Conservation (phyloP, 2,888 invertebrate genomes). For the Halictus quadricinctus region DNA sequence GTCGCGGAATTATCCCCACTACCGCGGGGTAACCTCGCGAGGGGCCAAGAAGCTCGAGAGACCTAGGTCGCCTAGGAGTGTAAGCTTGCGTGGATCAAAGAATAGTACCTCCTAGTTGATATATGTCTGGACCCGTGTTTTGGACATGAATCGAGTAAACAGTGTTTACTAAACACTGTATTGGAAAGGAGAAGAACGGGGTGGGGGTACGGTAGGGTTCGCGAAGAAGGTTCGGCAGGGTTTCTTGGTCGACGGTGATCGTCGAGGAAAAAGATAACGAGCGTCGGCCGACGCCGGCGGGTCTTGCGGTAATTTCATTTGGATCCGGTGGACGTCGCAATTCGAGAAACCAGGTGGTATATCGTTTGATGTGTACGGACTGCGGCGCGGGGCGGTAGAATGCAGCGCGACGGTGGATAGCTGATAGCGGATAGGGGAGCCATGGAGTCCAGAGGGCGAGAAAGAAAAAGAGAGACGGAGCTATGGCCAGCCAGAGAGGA, state of each 20-base stretch:
- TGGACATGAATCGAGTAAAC: too few species aligned
- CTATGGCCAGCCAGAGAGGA: background rate
- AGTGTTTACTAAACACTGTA: too few species aligned
- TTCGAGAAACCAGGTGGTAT: conserved; percentile 65
- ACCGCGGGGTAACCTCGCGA: too few species aligned
- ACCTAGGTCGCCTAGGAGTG: too few species aligned
- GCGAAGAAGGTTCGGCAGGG: background rate
- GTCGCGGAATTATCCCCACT: too few species aligned
- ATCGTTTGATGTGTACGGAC: conserved; percentile 62
- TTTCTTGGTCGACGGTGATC: background rate
- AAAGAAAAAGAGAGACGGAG: background rate
- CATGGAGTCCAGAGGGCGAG: background rate
- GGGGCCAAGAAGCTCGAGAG: too few species aligned
- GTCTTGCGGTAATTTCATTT: conserved; percentile 54
- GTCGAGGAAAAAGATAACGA: conserved; percentile 24
- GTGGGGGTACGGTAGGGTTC: background rate
- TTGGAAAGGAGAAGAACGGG: background rate
- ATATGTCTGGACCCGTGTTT: too few species aligned
- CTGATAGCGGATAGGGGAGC: conserved; percentile 22
- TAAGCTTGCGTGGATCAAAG: too few species aligned
- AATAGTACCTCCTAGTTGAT: too few species aligned
- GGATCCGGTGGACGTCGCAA: conserved; percentile 52
- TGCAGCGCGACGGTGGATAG: conserved; percentile 45
- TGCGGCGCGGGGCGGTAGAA: conserved; percentile 42
- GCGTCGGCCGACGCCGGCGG: background rate